Conservation (phyloP, 2,888 invertebrate genomes). For the Drosophila ustulata region DNA sequence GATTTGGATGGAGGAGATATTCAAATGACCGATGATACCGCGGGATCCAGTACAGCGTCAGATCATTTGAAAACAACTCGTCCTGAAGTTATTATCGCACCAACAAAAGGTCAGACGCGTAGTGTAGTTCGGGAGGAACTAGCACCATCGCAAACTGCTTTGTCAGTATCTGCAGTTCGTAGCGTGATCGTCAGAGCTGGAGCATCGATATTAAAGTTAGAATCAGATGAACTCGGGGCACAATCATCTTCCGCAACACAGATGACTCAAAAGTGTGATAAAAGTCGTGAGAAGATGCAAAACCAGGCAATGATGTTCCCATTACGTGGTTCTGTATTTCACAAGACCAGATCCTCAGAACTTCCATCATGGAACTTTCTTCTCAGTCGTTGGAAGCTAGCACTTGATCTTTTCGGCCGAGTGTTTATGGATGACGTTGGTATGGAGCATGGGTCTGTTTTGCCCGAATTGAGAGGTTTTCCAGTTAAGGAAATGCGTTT, state of each 20-base stretch:
- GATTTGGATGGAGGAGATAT: constrained; percentile 63
- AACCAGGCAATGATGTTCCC: constrained; percentile 78
- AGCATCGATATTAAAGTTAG: constrained; percentile 60
- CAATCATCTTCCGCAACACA: constrained; percentile 26
- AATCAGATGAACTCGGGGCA: constrained; percentile 49
- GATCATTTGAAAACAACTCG: constrained; percentile 82
- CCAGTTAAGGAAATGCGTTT: constrained; percentile 99
- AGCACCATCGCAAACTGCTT: constrained; percentile 54
- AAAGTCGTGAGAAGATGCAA: constrained; percentile 87
- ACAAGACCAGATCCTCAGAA: constrained; percentile 87
- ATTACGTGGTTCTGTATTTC: constrained; percentile 81
- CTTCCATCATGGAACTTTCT: constrained; percentile 96
- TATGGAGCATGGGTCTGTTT: constrained; percentile 96
- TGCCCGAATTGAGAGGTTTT: constrained; percentile 98
- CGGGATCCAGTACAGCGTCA: constrained; percentile 56
- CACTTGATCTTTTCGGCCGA: constrained; percentile 96
- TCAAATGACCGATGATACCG: constrained; percentile 42
- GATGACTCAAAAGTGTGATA: constrained; percentile 85
- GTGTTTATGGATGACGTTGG: constrained; percentile 99
- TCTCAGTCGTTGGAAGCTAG: constrained; percentile 96
- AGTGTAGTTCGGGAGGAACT: constrained; percentile 80
- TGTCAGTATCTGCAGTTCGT: constrained; percentile 87
- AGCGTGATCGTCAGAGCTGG: constrained; percentile 95
- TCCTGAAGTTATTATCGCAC: constrained; percentile 92
- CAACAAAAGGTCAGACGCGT: constrained; percentile 86